A percentile compares a stretch with the other conserved stretches of the same genome.
Conservation (phyloP, 1,140 invertebrate genomes). For the Mizuhopecten yessoensis region DNA sequence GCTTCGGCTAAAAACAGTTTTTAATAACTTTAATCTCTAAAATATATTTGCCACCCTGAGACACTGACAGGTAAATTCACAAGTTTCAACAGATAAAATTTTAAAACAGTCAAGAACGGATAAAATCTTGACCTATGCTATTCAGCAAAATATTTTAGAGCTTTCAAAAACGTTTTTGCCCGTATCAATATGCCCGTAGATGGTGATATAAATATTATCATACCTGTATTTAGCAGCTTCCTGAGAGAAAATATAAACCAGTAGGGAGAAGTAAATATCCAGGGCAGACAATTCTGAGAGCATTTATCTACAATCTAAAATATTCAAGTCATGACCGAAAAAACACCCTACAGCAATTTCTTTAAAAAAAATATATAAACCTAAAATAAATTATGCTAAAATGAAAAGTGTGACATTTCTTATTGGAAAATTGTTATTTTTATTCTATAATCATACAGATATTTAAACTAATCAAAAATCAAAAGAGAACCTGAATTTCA, state of each 20-base stretch:
- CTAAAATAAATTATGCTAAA: neutral
- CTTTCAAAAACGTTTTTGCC: constrained; percentile 28
- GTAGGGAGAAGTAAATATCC: too few species aligned
- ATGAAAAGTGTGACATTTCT: neutral
- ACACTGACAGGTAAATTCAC: too few species aligned
- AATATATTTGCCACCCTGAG: neutral
- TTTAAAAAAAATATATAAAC: neutral
- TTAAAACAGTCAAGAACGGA: neutral
- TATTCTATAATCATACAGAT: neutral
- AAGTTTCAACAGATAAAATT: too few species aligned
- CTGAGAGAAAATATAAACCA: constrained; percentile 1
- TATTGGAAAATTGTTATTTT: neutral
- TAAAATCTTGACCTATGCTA: neutral
- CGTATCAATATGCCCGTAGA: neutral
- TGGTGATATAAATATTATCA: neutral
- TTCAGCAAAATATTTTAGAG: neutral
- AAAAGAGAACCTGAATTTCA: neutral
- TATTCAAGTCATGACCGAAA: neutral
- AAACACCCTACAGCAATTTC: neutral
- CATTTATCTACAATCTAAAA: neutral
- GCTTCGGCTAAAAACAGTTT: neutral
- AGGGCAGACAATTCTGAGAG: neutral
- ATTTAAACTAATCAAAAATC: too few species aligned
- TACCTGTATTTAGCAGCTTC: neutral
- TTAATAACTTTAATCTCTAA: neutral